Evolutionary conservation across 2,888 invertebrate species (phyloP).

Genomic region (Auanema freiburgensis): DNA sequence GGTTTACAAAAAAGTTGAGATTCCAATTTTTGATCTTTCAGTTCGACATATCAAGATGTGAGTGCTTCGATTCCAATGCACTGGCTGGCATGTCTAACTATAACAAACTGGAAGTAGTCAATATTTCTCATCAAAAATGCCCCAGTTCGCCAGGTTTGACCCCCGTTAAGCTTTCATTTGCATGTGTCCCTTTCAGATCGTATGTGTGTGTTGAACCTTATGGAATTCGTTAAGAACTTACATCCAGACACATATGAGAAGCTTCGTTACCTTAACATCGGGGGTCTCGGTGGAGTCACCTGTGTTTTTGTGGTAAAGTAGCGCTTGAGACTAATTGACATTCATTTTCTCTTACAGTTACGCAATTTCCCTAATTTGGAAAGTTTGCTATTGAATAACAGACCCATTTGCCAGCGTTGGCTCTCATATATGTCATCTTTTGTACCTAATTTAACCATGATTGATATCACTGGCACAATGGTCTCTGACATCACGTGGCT

Average conservation of each 20-base stretch:
- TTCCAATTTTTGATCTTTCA: no score
- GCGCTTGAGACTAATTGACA: slow-evolving; percentile 2
- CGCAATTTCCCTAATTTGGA: slow-evolving; percentile 24
- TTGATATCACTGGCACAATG: slow-evolving; percentile 40
- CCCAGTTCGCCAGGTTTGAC: no score
- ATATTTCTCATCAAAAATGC: no score
- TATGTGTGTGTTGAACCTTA: no score
- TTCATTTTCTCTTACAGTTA: background rate
- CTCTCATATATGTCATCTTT: background rate
- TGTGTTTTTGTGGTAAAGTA: background rate
- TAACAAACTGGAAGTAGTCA: no score
- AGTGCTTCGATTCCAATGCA: no score
- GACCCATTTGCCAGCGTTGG: slow-evolving; percentile 14
- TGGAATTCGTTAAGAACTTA: no score
- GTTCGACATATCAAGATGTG: no score
- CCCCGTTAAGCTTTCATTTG: no score
- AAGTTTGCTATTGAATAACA: slow-evolving; percentile 26
- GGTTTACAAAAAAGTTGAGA: no score
- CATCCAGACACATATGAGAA: background rate
- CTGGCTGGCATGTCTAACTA: no score
- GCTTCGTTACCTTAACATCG: slow-evolving; percentile 15
- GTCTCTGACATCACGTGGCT: slow-evolving; percentile 39
- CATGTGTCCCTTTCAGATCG: no score
- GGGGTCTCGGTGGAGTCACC: slow-evolving; percentile 10
- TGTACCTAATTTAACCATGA: slow-evolving; percentile 22